Base-by-base conservation (phyloP, 2,113 vertebrate genomes). In the Upupa epops region DNA sequence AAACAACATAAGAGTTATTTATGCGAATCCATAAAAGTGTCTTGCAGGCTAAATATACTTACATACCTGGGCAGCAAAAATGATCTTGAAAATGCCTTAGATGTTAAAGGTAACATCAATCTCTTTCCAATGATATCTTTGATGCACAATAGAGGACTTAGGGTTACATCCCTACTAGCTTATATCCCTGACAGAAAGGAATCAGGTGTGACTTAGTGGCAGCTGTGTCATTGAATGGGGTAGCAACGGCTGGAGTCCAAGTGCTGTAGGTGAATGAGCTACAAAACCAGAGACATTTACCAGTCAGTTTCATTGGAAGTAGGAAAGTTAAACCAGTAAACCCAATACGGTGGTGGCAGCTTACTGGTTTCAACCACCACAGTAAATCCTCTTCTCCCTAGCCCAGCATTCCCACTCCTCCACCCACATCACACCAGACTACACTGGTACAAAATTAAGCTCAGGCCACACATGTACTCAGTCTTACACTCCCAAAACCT, bases 161-260 rank as follows among this genome's bases (percentile, higher is more conserved):
- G 93, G 89, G 86, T 97, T 97, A 97, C 95, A 88, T 95, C 96
- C 95, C 93, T 94, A 94, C 92, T 95, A 93, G 95, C 94, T 97
- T 96, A 88, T 96, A 93, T 97, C 97, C 97, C 97, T 97, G 97
- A 95, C 96, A 87, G 88, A 93, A 96, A 96, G 80, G 77, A 97
- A 93, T 98, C 98, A 98, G 97, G 98, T 98, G 85, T 98, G 98
- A 96, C 98, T 98, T 95, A 98, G 98, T 46, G 98, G 98, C 97
- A 99, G 98, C 11, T 98, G 98, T 97, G 98, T 98, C 98, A 99
- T 97, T 92, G 98, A 97, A 96, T 98, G 97, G 60, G 98, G 98
- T 97, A 99, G 97, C 97, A 99, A 97, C 48, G 98, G 98, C 96
- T 98, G 98, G 95, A 99, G 98, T 97, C 98, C 97, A 96, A 99